Conservation (phyloP, 2,113 vertebrate species). For the Odobenus rosmarus region DNA sequence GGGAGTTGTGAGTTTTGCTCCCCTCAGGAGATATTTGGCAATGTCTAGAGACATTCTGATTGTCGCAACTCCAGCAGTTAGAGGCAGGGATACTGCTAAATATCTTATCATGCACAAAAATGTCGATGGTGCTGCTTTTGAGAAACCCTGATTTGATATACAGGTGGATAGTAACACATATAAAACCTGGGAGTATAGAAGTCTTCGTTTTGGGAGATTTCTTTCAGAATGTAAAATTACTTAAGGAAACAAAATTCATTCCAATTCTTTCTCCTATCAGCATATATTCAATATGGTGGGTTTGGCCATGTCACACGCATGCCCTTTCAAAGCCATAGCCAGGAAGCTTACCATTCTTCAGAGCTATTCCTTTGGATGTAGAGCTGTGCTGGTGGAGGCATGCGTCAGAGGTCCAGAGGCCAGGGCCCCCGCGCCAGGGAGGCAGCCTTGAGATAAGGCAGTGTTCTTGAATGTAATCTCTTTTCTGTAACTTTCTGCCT, state of each 20-base stretch:
- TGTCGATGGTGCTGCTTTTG: neutral
- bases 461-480: neutral
- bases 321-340: neutral
- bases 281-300: neutral
- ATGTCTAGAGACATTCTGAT: neutral
- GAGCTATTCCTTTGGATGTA: neutral
- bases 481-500: neutral
- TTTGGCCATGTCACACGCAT: neutral
- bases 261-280: neutral
- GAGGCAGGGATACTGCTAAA: neutral
- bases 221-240: conserved; percentile 7
- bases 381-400: neutral
- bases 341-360: neutral
- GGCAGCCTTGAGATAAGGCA: neutral
- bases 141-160: neutral
- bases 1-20: neutral
- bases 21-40: neutral
- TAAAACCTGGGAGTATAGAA: neutral
- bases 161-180: neutral
- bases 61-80: neutral
- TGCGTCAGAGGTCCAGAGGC: neutral
- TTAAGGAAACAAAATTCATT: conserved; percentile 34
- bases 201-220: neutral
- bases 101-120: neutral
- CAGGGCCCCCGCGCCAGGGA: neutral